Percentiles rank a stretch among this genome's conserved stretches.
These are phyloP conservation scores for Drosophila merina DNA, from an alignment of 2,888 invertebrate species.

Conservation along the genomic window DNA sequence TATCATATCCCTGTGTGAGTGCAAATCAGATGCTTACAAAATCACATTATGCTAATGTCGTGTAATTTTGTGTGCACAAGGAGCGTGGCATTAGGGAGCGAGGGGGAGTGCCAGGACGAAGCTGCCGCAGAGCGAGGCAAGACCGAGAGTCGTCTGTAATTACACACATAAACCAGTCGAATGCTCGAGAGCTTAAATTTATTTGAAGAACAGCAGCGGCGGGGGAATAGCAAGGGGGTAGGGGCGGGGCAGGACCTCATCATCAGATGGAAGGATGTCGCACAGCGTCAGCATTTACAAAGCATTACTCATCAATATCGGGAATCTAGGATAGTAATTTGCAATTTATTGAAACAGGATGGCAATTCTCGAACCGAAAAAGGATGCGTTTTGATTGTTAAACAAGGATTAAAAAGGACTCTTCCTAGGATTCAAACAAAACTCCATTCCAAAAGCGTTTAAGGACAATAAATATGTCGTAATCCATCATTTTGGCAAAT, in stretches of 20 bases:
- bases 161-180: conserved; percentile 67
- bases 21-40: conserved; percentile 69
- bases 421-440: neutral
- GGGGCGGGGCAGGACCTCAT: neutral
- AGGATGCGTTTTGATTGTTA: neutral
- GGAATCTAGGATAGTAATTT: conserved; percentile 21
- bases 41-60: conserved; percentile 74
- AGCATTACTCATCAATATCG: conserved; percentile 27
- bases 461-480: no score
- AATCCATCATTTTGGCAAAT: conserved; percentile 11
- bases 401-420: no score
- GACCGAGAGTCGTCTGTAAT: conserved; percentile 52
- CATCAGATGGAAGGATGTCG: conserved; percentile 10
- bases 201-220: conserved; percentile 54
- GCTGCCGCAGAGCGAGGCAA: no score
- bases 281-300: conserved; percentile 27
- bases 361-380: conserved; percentile 12
- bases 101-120: no score
- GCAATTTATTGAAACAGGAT: conserved; percentile 23
- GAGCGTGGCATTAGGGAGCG: conserved; percentile 38
- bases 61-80: conserved; percentile 60
- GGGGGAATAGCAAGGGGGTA: neutral
- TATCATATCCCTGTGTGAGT: conserved; percentile 34
- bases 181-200: conserved; percentile 59
- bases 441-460: neutral